phyloP scores from a whole-genome alignment of 2,888 invertebrate genomes.

The Reticulitermes lucifugus region DNA sequence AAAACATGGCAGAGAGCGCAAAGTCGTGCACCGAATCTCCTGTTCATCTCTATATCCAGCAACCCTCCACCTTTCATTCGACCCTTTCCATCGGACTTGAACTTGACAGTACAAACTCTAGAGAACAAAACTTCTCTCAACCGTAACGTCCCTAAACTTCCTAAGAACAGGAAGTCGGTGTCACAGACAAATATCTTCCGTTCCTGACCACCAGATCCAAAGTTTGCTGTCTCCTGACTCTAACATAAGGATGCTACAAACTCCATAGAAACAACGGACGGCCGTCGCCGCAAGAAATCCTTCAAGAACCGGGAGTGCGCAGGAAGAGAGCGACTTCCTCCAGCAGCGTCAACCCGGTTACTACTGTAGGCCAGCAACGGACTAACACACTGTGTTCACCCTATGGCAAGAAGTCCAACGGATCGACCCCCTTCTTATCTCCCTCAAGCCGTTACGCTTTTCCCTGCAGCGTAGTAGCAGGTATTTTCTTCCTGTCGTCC shows the following conservation, averaged over 20 bases:
- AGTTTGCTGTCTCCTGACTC: constrained; percentile 42
- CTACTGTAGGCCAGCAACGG: too few relatives aligned
- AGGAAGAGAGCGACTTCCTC: too few relatives aligned
- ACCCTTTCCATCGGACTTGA: constrained; percentile 20
- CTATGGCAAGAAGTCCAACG: too few relatives aligned
- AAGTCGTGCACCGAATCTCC: background rate
- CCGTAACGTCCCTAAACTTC: constrained; percentile 33
- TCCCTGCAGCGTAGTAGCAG: too few relatives aligned
- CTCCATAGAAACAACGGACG: background rate
- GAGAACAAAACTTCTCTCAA: constrained; percentile 17
- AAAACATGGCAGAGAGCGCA: background rate
- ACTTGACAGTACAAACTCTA: constrained; percentile 24
- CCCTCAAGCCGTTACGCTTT: too few relatives aligned
- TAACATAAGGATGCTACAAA: background rate
- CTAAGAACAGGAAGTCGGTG: constrained; percentile 43
- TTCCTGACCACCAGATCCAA: constrained; percentile 44
- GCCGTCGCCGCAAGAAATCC: background rate
- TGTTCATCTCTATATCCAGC: constrained; percentile 4
- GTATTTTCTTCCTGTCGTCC: too few relatives aligned
- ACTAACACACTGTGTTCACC: too few relatives aligned
- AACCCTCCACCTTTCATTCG: constrained; percentile 14
- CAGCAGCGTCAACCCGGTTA: too few relatives aligned
- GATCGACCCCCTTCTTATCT: too few relatives aligned
- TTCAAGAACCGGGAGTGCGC: too few relatives aligned
- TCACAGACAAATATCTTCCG: constrained; percentile 53